phyloP scores from a whole-genome alignment of 37 sponge, comb jelly and placozoan genomes.

The Hexactinellida sp. region DNA sequence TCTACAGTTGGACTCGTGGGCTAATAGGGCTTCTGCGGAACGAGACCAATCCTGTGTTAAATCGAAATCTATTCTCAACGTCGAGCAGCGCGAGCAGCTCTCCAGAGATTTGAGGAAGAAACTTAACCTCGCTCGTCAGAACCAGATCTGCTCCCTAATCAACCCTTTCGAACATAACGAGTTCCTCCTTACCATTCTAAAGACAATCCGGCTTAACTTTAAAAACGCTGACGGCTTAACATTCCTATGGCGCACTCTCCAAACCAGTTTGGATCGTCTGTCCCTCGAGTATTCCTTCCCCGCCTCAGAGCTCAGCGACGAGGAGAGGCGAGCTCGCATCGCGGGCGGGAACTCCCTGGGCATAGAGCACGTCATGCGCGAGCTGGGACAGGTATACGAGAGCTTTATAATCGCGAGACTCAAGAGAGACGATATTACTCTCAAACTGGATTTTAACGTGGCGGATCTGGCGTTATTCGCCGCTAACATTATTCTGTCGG shows the following conservation, averaged over 20 bases:
- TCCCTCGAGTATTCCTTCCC: neutral
- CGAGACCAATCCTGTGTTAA: neutral
- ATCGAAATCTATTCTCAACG: neutral
- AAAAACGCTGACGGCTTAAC: neutral
- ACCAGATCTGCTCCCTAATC: neutral
- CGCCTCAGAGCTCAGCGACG: neutral
- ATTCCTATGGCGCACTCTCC: neutral
- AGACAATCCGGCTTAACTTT: neutral
- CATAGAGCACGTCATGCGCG: neutral
- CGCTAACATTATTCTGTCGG: neutral
- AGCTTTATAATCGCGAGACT: neutral
- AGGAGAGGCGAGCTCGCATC: neutral
- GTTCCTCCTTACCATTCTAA: neutral
- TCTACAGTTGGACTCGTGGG: neutral
- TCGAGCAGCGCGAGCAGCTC: neutral
- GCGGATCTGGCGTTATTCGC: neutral
- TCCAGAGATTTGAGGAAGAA: neutral
- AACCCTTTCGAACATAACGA: neutral
- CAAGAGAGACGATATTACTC: neutral
- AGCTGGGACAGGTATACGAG: constrained; percentile 19
- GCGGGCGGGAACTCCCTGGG: neutral
- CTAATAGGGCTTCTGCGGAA: neutral
- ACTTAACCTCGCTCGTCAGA: neutral
- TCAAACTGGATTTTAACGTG: neutral
- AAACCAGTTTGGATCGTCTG: neutral